Base-by-base conservation (phyloP, 2,797 vertebrate species). In the Potorous gilbertii region DNA sequence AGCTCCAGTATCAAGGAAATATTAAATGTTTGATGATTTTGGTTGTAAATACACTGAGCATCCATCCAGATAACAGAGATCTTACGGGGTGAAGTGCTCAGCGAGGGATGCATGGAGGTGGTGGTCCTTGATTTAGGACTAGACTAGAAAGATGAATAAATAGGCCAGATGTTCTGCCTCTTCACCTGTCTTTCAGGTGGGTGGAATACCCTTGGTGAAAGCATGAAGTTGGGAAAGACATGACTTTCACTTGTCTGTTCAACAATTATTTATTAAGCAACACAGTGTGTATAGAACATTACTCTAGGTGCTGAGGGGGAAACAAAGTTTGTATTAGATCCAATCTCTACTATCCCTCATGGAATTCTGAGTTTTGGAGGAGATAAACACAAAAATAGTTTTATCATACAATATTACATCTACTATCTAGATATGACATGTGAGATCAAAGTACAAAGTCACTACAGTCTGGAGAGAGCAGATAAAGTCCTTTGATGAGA, bases 51-150 rank as follows among this genome's bases (percentile, higher is more conserved):
- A 4, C 8, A 6, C 27, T 31, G 92, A 93, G 55, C 74, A 6
- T 94, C 94, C 74, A 6, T 94, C 94, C 93, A 18, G 54, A 90
- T 87, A 94, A 87, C 89, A 94, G 27, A 31, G 31, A 74, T 40
- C 14, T 74, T n/a, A 40, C 21, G 14, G 16, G 62, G 34, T 74
- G 6, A 5, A n/a, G 14, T 74, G 40, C 14, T 40, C 62, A 74
- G 34, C 34, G 62, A n/a, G 34, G 59, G 59, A 34, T 66, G 12
- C 59, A n/a, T 66, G 31, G 31, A 16, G 59, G 59, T 14, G 59
- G 62, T 40, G 34, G 62, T 5, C 6, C 16, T 40, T 74, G 62
- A 74, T 74, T 5, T 40, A 8, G 34, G 62, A 40, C 5, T 40
- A 74, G 5, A 18, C 62, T 74, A 40, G 62, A 74, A 74, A 28